Base-by-base conservation (phyloP, 2,888 invertebrate species). In the Coecobrya sp. region DNA sequence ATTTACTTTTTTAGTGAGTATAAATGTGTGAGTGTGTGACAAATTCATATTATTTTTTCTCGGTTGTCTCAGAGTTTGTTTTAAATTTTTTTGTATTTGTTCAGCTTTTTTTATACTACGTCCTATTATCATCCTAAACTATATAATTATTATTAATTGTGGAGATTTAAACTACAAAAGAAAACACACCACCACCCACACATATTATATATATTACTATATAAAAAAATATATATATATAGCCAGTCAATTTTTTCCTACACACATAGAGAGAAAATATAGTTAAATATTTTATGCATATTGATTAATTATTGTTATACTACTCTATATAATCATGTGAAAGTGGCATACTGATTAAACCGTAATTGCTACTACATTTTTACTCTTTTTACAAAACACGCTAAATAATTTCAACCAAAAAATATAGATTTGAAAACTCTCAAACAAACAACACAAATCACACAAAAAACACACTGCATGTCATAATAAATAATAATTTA, bases 231-330 rank as follows among this genome's bases (percentile, higher is more conserved):
- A n/a, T n/a, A n/a, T n/a, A n/a, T n/a, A n/a, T n/a, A 85, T 76
- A 90, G 90, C 90, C 90, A 90, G 90, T 90, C 90, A 90, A 86
- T 70, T 73, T 59, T 13, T 76, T n/a, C n/a, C n/a, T n/a, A n/a
- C n/a, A n/a, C n/a, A 73, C 70, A 73, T 27, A 27, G 25, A 30
- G 22, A 55, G 30, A n/a, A 7, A 25, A 73, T 25, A 13, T 79
- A 52, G 27, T 49, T 52, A 52, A 22, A 76, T 22, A 11, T 22
- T 36, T 52, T 82, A 30, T 76, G 76, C 59, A 82, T 82, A 36
- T 19, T 82, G 82, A 59, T 36, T 82, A 82, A 76, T 49, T 25
- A 49, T 76, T 76, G 8, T 68, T 68, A 68, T 49, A 36, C 27
- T 65, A 65, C 16, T 10, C 27, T 62, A 22, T 19, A 62, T 13